Evolutionary conservation across 92 coral and sea anemone genomes (phyloP).

Genomic region (Epizoanthus illoricatus): DNA sequence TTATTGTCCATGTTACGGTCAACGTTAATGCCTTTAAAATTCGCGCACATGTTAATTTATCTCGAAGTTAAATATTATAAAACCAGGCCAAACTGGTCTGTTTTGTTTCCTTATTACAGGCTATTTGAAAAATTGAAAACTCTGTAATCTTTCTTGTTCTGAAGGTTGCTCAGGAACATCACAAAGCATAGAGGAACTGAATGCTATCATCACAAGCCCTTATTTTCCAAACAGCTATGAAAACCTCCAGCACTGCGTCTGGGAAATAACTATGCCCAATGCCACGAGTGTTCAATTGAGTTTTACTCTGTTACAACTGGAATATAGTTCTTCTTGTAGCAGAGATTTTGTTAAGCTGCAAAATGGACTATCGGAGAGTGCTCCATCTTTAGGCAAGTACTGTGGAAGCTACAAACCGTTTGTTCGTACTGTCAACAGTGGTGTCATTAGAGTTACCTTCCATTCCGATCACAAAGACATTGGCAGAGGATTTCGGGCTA

Average conservation of each 20-base stretch:
- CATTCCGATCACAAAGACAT: slow-evolving; percentile 1
- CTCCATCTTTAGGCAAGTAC: slow-evolving; percentile 3
- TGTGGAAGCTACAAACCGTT: neutral
- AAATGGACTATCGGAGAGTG: neutral
- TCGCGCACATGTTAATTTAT: too few relatives aligned
- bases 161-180: slow-evolving; percentile 22
- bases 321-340: neutral
- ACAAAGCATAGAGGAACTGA: neutral
- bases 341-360: slow-evolving; percentile 12
- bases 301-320: slow-evolving; percentile 19
- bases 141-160: neutral
- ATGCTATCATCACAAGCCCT: slow-evolving; percentile 8
- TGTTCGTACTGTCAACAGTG: neutral
- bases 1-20: too few relatives aligned
- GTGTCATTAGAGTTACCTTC: neutral
- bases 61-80: too few relatives aligned
- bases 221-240: slow-evolving; percentile 22
- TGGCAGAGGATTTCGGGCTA: slow-evolving; percentile 8
- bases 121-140: neutral
- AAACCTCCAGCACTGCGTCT: slow-evolving; percentile 7
- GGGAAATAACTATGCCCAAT: slow-evolving; percentile 2
- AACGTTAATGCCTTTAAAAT: too few relatives aligned
- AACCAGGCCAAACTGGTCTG: too few relatives aligned
- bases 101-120: neutral
- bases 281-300: neutral